Evolutionary conservation across 2,797 vertebrate species (phyloP), one percentile per base, ranked within the genome.

Genomic region (Gambelia wislizenii): DNA sequence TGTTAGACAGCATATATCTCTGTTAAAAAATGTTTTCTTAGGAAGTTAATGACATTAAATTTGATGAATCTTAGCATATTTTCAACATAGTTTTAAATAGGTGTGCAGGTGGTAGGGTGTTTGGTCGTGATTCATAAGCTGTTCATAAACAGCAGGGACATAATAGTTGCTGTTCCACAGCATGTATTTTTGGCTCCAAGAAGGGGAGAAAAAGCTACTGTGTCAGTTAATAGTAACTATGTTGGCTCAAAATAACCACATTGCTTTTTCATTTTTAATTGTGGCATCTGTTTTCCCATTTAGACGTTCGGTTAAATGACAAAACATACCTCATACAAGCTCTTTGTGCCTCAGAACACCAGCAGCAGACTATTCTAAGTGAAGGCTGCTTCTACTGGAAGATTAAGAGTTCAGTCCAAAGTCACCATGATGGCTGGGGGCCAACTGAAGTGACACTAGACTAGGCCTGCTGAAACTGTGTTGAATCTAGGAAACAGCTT

Each of bases 231-330:
- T 88, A 95, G 91, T 87, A 94, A 94, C 94, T 84, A 93, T 92
- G 78, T 92, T 69, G 76, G 93, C 87, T 95, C 93, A 95, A 97
- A 96, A 97, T 96, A 96, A 94, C 93, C 86, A 44, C 54, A 84
- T 91, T 92, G 91, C 91, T 96, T 95, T 94, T 96, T 95, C 86
- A 93, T 95, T 95, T 95, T 96, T 96, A 97, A 97, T 96, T 96
- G 95, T 84, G 89, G 92, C 94, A 95, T 96, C 94, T 96, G 91
- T 94, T 96, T 95, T 91, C 82, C 85, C 78, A 92, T 92, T 95
- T 96, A 95, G 93, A 94, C 91, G 89, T 92, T 92, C 87, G 20
- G 84, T 67, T 91, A 86, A 88, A 88, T 91, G 91, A 84, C 91
- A 89, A 89, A 94, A 94, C 84, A 93, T 92, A 90, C 36, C 36